Evolutionary conservation across 2,888 invertebrate species (phyloP), one percentile per base, ranked within the genome.

Genomic region (Caenorhabditis panamensis): DNA sequence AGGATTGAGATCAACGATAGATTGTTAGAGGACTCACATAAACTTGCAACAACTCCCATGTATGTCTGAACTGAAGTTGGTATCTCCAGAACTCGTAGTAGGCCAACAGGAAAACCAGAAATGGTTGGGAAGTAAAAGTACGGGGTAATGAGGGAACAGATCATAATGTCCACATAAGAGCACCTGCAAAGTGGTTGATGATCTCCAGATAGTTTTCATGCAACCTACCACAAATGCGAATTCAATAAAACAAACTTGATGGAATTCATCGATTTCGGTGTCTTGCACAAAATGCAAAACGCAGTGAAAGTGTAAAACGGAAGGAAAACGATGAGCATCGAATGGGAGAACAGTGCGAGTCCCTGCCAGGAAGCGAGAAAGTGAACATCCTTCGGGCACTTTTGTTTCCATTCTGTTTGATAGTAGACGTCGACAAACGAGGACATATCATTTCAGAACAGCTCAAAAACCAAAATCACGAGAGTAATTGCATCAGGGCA

Each of bases 361-460:
- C 73, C 73, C 56, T 73, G 73, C 73, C 73, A 73, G n/a, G 73
- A 59, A 59, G 73, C 64, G 26, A 73, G 24, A 22, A 64, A 73
- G 24, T 47, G 56, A 8, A 37, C 18, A 16, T 72, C 56, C 16
- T 44, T 31, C 22, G 44, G 8, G 47, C 72, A 72, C 13, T 63
- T 72, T 31, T 11, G 0, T 56, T 72, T 72, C 62, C 63, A 72
- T 36, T 63, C 72, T 20, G 37, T 71, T 6, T 44, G 26, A 53
- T 71, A 71, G 53, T 63, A 63, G 6, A 31, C n/a, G 16, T 56
- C 47, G 11, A 51, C 51, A 51, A 26, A 51, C 6, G 51, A 51
- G 26, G 51, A 18, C 51, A 51, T 51, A 13, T 51, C 51, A 51
- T 24, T 51, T 49, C 49, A 49, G 49, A 49, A 20, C 4, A 9